Evolutionary conservation across 92 coral and sea anemone species (phyloP).

Genomic region (Isaurus tuberculatus): DNA sequence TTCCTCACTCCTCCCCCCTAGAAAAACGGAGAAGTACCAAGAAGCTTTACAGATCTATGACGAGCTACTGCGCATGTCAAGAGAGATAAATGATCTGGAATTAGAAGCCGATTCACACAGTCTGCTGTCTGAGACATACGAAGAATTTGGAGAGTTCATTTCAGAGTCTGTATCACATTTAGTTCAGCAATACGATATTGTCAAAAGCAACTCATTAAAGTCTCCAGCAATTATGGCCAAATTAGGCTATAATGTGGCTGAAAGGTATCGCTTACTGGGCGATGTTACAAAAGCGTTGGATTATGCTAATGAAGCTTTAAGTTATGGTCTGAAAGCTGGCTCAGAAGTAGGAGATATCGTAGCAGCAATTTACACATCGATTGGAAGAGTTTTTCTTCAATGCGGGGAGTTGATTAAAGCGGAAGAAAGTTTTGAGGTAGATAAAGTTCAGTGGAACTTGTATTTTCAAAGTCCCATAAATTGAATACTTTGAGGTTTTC

Average conservation of each 20-base stretch:
- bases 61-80: slow-evolving; percentile 21
- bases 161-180: slow-evolving; percentile 11
- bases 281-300: slow-evolving; percentile 6
- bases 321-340: not conserved
- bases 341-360: not conserved
- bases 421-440: slow-evolving; percentile 27
- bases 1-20: not conserved
- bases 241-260: slow-evolving; percentile 11
- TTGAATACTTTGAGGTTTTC: too few relatives aligned
- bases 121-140: slow-evolving; percentile 19
- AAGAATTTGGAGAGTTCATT: slow-evolving; percentile 30
- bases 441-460: not conserved
- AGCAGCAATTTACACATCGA: not conserved
- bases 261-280: not conserved
- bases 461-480: not conserved
- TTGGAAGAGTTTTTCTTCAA: slow-evolving; percentile 5
- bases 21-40: slow-evolving; percentile 16
- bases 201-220: slow-evolving; percentile 2
- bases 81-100: slow-evolving; percentile 14
- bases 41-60: slow-evolving; percentile 8
- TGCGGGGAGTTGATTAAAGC: slow-evolving; percentile 18
- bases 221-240: not conserved
- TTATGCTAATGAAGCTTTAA: not conserved
- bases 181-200: not conserved
- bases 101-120: slow-evolving; percentile 23